Conservation (phyloP, 2,113 vertebrate species). For the Onychostruthus taczanowskii region DNA sequence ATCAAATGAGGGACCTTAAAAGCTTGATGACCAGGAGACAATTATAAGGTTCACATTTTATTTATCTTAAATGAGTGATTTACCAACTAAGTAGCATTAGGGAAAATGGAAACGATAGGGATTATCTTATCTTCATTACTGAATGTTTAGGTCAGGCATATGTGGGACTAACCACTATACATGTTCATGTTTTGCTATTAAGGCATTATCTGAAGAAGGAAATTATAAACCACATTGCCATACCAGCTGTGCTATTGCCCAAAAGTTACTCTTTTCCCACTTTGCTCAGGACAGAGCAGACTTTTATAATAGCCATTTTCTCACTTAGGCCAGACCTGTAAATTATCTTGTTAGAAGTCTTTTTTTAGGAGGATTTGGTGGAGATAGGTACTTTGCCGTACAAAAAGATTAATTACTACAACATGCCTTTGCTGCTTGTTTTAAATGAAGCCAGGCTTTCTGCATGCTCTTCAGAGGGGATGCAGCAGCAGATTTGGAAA, state of each 20-base stretch:
- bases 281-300: neutral
- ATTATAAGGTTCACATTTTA: neutral
- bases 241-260: neutral
- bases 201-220: neutral
- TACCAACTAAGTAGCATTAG: neutral
- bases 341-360: neutral
- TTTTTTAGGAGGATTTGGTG: neutral
- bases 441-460: neutral
- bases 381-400: neutral
- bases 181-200: neutral
- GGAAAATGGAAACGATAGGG: neutral
- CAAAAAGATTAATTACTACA: neutral
- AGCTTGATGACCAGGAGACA: neutral
- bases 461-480: neutral
- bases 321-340: neutral
- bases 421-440: neutral
- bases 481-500: neutral
- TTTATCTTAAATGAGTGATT: neutral
- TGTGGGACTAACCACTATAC: neutral
- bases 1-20: neutral
- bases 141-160: neutral
- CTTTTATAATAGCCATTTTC: neutral
- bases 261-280: neutral
- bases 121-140: neutral
- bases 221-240: neutral